phyloP scores from a whole-genome alignment of 2,888 invertebrate genomes.

The Andrena hattorfiana region DNA sequence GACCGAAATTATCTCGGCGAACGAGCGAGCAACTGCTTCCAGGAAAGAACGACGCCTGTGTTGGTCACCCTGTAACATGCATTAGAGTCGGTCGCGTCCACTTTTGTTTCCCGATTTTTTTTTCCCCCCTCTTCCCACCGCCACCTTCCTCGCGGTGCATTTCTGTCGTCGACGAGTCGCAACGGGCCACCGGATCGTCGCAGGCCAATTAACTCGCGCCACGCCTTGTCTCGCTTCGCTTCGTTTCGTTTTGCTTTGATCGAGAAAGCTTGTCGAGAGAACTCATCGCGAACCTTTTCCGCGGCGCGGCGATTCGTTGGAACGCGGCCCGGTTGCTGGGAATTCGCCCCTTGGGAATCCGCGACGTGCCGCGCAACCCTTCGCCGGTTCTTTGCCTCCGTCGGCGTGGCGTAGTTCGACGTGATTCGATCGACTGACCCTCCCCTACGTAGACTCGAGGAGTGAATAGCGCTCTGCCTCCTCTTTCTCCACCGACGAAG shows the following conservation, averaged over 20 bases:
- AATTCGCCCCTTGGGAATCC: background rate
- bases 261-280: background rate
- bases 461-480: background rate
- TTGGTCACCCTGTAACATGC: conserved; percentile 61
- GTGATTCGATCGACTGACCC: too few species aligned
- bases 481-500: background rate
- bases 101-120: conserved; percentile 37
- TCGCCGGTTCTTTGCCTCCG: background rate
- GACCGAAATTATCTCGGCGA: conserved; percentile 77
- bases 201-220: conserved; percentile 21
- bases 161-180: conserved; percentile 12
- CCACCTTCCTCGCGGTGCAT: background rate
- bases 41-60: conserved; percentile 74
- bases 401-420: background rate
- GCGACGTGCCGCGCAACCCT: background rate
- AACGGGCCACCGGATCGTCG: background rate
- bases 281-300: background rate
- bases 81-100: conserved; percentile 57
- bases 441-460: background rate
- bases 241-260: background rate
- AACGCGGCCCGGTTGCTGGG: background rate
- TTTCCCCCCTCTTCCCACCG: background rate
- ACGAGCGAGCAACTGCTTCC: conserved; percentile 78
- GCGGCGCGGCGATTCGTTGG: too few species aligned
- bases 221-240: background rate